Percentiles rank a stretch among this genome's conserved stretches.
Conservation (phyloP, 2,888 invertebrate species). For the Epirrita christyi region DNA sequence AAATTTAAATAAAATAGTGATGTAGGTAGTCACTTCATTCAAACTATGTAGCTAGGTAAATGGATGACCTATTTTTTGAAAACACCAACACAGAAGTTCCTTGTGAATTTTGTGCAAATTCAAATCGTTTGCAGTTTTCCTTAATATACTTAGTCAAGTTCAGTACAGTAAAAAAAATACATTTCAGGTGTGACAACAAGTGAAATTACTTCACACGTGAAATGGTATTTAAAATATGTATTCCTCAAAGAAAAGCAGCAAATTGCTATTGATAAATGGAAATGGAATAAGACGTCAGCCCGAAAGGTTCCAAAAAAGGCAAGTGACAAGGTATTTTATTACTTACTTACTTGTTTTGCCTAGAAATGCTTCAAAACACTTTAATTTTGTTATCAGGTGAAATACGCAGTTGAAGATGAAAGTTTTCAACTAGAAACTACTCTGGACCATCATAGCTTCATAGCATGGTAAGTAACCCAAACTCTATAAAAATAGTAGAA, state of each 20-base stretch:
- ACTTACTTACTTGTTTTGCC: not conserved
- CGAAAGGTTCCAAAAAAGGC: constrained; percentile 43
- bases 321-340: constrained; percentile 3
- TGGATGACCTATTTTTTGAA: too few species aligned
- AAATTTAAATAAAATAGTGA: too few species aligned
- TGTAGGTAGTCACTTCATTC: too few species aligned
- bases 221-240: constrained; percentile 69
- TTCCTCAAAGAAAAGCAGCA: constrained; percentile 63
- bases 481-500: too few species aligned
- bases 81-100: too few species aligned
- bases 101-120: too few species aligned
- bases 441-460: constrained; percentile 4
- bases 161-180: not conserved
- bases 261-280: constrained; percentile 69
- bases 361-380: not conserved
- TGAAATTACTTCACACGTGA: constrained; percentile 57
- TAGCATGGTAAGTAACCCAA: constrained; percentile 19
- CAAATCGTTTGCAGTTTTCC: too few species aligned
- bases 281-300: constrained; percentile 55
- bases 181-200: constrained; percentile 49
- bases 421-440: constrained; percentile 7
- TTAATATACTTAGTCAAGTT: too few species aligned
- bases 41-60: too few species aligned
- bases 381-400: constrained; percentile 7
- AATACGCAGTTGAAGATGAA: constrained; percentile 10